Evolutionary conservation across 2,888 invertebrate species (phyloP).

Genomic region (Clistopyga incitator): DNA sequence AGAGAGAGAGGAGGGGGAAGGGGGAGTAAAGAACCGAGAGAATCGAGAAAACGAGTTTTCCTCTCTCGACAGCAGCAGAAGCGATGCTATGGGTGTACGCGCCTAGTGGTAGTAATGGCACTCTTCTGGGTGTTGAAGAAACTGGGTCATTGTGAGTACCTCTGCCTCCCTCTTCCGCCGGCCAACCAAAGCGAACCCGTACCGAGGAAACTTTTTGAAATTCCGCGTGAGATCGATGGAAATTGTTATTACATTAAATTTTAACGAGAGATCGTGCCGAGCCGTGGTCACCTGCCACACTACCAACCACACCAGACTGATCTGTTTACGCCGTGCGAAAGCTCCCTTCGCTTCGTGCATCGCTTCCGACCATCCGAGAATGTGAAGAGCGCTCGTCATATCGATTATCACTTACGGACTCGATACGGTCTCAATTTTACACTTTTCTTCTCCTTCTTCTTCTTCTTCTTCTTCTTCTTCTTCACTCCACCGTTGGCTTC

Average conservation of each 20-base stretch:
- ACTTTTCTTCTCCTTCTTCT: neutral
- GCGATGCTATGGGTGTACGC: conserved; percentile 17
- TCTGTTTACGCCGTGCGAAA: conserved; percentile 23
- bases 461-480: conserved; percentile 10
- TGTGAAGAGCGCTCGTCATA: conserved; percentile 20
- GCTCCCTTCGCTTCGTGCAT: neutral
- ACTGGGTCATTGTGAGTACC: conserved; percentile 51
- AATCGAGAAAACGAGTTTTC: conserved; percentile 56
- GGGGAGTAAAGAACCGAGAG: conserved; percentile 26
- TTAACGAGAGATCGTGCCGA: conserved; percentile 11
- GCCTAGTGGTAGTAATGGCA: conserved; percentile 38
- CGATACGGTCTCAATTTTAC: conserved; percentile 33
- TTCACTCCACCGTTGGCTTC: conserved; percentile 9
- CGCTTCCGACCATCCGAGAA: conserved; percentile 11
- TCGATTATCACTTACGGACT: conserved; percentile 56
- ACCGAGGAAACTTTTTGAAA: conserved; percentile 26
- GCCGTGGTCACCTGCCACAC: neutral
- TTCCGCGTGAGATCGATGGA: conserved; percentile 12
- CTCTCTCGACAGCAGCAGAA: conserved; percentile 26
- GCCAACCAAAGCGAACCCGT: neutral
- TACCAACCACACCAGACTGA: neutral
- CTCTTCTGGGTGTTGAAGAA: conserved; percentile 41
- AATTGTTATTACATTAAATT: conserved; percentile 15
- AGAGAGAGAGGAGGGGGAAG: too few species aligned
- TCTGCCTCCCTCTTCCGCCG: neutral